These are phyloP conservation scores for Brachionus calyciflorus DNA, from an alignment of 1,140 invertebrate genomes.

Conservation along the genomic window DNA sequence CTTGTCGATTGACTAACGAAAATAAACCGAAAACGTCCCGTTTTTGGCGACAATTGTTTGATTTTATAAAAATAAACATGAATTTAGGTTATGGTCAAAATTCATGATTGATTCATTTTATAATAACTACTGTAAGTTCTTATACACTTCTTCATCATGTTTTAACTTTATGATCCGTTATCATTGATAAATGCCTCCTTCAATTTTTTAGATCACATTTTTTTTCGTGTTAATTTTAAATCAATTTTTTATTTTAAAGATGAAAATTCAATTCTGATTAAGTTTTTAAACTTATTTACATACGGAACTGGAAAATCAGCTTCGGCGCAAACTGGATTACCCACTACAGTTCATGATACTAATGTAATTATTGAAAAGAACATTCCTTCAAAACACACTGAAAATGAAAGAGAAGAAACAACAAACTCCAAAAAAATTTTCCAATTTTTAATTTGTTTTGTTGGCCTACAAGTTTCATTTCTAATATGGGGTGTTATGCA, in stretches of 20 bases:
- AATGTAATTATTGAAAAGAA: neutral
- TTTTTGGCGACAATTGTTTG: no score
- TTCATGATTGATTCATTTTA: no score
- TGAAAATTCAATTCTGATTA: neutral
- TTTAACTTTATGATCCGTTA: no score
- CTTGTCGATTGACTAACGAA: no score
- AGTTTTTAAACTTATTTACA: constrained; percentile 12
- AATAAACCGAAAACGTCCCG: no score
- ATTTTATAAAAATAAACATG: neutral
- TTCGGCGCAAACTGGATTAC: neutral
- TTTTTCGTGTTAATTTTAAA: no score
- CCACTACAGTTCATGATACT: neutral
- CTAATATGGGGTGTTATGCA: constrained; percentile 40
- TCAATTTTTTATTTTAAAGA: no score
- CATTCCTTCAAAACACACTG: neutral
- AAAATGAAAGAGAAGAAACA: constrained; percentile 5
- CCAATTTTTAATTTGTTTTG: constrained; percentile 9
- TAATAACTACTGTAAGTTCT: no score
- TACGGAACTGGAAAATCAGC: constrained; percentile 3
- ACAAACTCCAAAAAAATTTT: neutral
- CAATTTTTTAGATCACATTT: no score
- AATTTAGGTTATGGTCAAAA: neutral
- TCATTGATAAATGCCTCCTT: no score
- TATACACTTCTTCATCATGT: no score
- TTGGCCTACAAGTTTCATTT: constrained; percentile 23